A percentile compares a stretch with the other conserved stretches of the same genome.
These are phyloP conservation scores for Drosophila orosa DNA, from an alignment of 1,140 invertebrate species.

Conservation along the genomic window DNA sequence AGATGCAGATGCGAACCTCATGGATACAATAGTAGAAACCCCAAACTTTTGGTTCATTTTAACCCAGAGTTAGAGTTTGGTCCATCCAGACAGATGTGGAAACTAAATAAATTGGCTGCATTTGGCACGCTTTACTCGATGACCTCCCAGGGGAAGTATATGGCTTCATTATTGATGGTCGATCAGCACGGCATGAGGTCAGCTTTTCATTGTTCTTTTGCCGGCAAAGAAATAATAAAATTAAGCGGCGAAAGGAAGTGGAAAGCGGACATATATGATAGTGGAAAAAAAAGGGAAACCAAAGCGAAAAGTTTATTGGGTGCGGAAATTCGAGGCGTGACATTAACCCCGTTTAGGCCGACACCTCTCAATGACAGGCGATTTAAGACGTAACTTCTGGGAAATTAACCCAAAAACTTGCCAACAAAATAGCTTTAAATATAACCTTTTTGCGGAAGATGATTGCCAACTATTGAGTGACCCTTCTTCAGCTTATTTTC, in stretches of 20 bases:
- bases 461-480: too few species aligned
- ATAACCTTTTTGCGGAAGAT: background rate
- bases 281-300: slow-evolving; percentile 37
- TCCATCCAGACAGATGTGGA: slow-evolving; percentile 19
- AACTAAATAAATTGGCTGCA: slow-evolving; percentile 64
- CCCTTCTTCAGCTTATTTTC: background rate
- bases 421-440: background rate
- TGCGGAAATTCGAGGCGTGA: slow-evolving; percentile 65
- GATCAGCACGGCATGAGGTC: slow-evolving; percentile 71
- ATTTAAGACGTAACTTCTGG: background rate
- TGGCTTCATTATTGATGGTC: slow-evolving; percentile 68
- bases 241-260: slow-evolving; percentile 69
- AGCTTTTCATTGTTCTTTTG: slow-evolving; percentile 18
- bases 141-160: slow-evolving; percentile 10
- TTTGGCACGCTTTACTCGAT: slow-evolving; percentile 66
- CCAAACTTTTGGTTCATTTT: background rate
- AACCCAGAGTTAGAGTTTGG: background rate
- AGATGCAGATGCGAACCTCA: slow-evolving; percentile 1
- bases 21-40: background rate
- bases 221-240: slow-evolving; percentile 43
- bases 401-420: slow-evolving; percentile 13
- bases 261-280: slow-evolving; percentile 46
- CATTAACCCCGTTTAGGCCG: slow-evolving; percentile 41
- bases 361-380: slow-evolving; percentile 29
- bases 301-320: slow-evolving; percentile 48